Evolutionary conservation across 2,797 vertebrate genomes (phyloP).

Genomic region (Enteromius trimaculatus): DNA sequence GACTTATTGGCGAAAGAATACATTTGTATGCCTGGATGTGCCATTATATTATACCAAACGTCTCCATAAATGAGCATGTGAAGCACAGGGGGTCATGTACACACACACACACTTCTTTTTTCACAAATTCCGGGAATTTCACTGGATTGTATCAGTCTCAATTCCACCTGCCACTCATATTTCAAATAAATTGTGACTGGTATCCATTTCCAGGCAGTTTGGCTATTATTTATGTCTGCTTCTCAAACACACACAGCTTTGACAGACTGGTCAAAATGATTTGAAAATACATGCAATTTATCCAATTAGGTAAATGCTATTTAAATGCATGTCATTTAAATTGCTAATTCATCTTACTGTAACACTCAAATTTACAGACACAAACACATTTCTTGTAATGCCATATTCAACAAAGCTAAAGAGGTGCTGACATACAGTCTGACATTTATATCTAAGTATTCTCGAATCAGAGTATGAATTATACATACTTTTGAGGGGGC

Average conservation of each 20-base stretch:
- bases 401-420: not conserved
- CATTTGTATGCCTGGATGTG: not conserved
- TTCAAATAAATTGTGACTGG: not conserved
- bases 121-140: not conserved
- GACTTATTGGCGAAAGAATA: not conserved
- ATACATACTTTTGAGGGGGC: not conserved
- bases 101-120: not conserved
- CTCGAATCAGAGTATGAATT: not conserved
- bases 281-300: not conserved
- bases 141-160: not conserved
- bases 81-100: not conserved
- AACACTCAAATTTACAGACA: not conserved
- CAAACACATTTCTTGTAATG: not conserved
- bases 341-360: not conserved
- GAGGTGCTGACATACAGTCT: not conserved
- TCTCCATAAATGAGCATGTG: not conserved
- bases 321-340: not conserved
- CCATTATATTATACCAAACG: not conserved
- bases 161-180: not conserved
- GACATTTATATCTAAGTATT: not conserved
- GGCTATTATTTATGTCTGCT: not conserved
- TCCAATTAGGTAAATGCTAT: not conserved
- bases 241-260: constrained; percentile 1
- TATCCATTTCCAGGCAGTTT: not conserved
- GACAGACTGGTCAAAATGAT: not conserved